Conservation (phyloP, 2,113 vertebrate species). For the Castor canadensis region DNA sequence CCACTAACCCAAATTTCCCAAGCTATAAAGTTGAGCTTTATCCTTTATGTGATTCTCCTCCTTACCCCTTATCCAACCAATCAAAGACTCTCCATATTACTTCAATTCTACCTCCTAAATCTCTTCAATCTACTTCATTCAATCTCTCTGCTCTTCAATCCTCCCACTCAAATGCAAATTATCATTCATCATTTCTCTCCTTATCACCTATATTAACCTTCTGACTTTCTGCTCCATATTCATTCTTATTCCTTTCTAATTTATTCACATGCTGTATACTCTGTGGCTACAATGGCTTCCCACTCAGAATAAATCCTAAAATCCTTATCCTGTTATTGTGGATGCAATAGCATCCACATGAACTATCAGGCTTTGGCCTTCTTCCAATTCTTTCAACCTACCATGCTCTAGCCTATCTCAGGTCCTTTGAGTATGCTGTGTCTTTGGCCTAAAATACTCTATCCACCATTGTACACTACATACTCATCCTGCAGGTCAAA, state of each 20-base stretch:
- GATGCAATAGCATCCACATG: not conserved
- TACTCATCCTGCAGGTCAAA: not conserved
- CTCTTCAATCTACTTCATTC: slow-evolving; percentile 1
- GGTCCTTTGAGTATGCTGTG: not conserved
- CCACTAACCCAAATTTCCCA: slow-evolving; percentile 18
- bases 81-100: not conserved
- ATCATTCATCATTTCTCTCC: slow-evolving; percentile 13
- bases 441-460: not conserved
- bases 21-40: slow-evolving; percentile 31
- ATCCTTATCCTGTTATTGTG: not conserved
- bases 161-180: not conserved
- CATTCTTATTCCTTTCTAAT: slow-evolving; percentile 36
- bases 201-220: slow-evolving; percentile 34
- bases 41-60: not conserved
- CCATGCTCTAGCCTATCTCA: not conserved
- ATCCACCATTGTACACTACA: not conserved
- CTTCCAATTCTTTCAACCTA: slow-evolving; percentile 26
- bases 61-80: not conserved
- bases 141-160: not conserved
- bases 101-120: slow-evolving; percentile 51
- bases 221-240: not conserved
- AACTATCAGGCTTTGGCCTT: slow-evolving; percentile 16
- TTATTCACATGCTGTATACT: not conserved
- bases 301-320: slow-evolving; percentile 24
- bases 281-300: not conserved